Conservation (phyloP, 1,140 invertebrate species). For the Drosophila tani region DNA sequence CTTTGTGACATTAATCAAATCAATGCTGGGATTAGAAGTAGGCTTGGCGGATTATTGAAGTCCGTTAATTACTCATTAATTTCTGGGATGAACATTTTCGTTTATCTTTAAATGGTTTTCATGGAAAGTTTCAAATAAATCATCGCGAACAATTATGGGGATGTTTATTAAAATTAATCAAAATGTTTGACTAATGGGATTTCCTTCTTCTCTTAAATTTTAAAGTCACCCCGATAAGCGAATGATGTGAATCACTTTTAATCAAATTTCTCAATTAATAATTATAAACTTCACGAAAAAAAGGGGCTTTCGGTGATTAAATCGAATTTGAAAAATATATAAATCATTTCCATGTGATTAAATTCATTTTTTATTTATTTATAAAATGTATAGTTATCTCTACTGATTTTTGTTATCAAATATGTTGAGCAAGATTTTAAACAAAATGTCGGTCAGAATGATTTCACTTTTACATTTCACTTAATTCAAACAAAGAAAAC, state of each 20-base stretch:
- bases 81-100: slow-evolving; percentile 21
- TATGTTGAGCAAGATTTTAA: background rate
- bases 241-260: background rate
- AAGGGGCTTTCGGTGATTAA: slow-evolving; percentile 24
- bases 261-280: background rate
- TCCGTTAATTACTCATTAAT: slow-evolving; percentile 52
- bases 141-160: background rate
- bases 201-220: background rate
- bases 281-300: no score
- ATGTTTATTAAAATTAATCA: background rate
- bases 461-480: background rate
- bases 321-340: background rate
- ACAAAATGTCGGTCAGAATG: background rate
- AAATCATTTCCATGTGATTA: background rate
- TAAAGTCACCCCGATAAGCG: background rate
- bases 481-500: no score
- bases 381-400: background rate
- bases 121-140: background rate
- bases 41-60: slow-evolving; percentile 36
- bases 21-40: slow-evolving; percentile 26
- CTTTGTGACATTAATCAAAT: slow-evolving; percentile 66
- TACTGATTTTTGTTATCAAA: background rate
- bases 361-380: background rate
- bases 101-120: slow-evolving; percentile 12
- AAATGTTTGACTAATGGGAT: background rate